Evolutionary conservation across 2,797 vertebrate genomes (phyloP), one percentile per base, ranked within the genome.

Genomic region (Thaleichthys pacificus): DNA sequence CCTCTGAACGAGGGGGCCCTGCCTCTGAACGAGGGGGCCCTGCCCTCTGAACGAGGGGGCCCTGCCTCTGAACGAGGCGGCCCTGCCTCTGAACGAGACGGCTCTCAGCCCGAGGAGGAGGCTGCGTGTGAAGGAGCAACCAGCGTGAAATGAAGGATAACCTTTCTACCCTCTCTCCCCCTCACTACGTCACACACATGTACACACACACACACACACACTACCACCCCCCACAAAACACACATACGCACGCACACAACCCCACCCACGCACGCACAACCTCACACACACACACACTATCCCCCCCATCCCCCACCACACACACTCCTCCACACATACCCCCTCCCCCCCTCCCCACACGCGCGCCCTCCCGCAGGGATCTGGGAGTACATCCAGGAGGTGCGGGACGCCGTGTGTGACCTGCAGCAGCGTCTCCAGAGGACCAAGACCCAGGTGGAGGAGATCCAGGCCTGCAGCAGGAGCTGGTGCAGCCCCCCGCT

Each of bases 391-490:
- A 93, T 97, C 82, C 94, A 93, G 21, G 66, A 83, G 26, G 64
- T 95, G 56, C 85, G 93, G 26, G 87, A 89, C 5, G 76, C 51
- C 0, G 88, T 98, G 67, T 89, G 72, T 68, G 95, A 95, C 84
- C 91, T 99, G 17, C 95, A 97, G 76, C 84, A 68, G 80, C 90
- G 93, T 75, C 85, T 96, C 51, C 96, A 96, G 86, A 96, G 87
- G 83, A 84, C 91, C 69, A 95, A 96, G 87, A 92, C 91, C 86
- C 97, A 99, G 0, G 85, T 96, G 21, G 92, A 95, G 66, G 92
- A 95, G 79, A 96, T 98, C 77, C 94, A 94, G 84, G 91, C 35
- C 75, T 87, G 92, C 0, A 91, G 96, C 91, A 93, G 56, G 66
- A 91, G 89, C 0, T 99, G 96, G 97, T 78, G 83, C 42, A 85